Evolutionary conservation across 1,140 invertebrate genomes (phyloP), one percentile per base, ranked within the genome.

Genomic region (Zaprionus nigranus): DNA sequence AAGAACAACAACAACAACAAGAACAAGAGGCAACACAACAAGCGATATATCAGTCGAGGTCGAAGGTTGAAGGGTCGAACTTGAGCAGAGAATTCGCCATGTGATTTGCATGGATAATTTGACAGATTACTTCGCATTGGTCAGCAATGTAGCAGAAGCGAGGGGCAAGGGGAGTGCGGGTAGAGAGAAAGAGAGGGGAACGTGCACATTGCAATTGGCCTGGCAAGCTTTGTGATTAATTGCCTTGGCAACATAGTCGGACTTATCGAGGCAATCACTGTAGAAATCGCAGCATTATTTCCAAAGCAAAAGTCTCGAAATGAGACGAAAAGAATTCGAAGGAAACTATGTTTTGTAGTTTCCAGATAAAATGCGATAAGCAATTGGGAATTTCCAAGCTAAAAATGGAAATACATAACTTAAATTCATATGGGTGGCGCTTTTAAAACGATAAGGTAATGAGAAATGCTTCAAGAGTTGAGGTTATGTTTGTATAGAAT

Each of bases 81-180:
- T 63, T 67, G 40, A 46, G 40, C 40, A 70, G 61, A 64, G 62
- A 75, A 43, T 74, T 62, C 49, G 65, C 59, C 70, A 38, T 72
- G 79, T 70, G 85, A 90, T 90, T 90, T 90, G 85, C 85, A 90
- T 90, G 86, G 78, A 68, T 90, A 90, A 90, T 90, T 90, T 90
- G 86, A 90, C 86, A 90, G 85, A 90, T 90, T 90, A 90, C 81
- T 70, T 78, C 61, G 70, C 53, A 66, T 49, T 53, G 76, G 40
- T 46, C 40, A 51, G 46, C 3, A 51, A 24, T 13, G 20, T 7
- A 46, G n/a, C 2, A 1, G 3, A 36, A 17, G n/a, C 1, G 6
- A 2, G 1, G 2, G 17, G 3, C 2, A 20, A 9, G 17, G 4
- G 20, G 7, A 22, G 38, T 7, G 6, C 7, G 5, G 15, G 6